Percentiles rank a stretch among this genome's conserved stretches.
Evolutionary conservation across 2,797 vertebrate genomes (phyloP).

Genomic region (Crocodylus rhombifer): DNA sequence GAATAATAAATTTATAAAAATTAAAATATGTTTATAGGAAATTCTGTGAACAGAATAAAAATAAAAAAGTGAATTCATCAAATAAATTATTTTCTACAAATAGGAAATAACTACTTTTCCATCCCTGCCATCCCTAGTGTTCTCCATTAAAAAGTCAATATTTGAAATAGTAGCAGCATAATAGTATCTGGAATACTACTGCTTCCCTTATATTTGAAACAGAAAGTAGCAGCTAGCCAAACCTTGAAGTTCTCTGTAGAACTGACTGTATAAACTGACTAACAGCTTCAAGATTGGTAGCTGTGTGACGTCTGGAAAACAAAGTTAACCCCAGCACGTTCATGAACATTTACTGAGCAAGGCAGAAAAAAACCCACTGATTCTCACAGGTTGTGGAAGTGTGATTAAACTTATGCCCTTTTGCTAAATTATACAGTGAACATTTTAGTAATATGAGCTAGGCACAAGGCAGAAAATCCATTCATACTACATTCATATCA

Average conservation of each 20-base stretch:
- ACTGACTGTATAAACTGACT: constrained; percentile 30
- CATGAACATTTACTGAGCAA: constrained; percentile 44
- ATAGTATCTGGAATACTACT: neutral
- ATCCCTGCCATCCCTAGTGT: neutral
- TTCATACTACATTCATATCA: constrained; percentile 26
- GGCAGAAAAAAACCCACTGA: constrained; percentile 19
- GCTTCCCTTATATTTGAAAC: constrained; percentile 20
- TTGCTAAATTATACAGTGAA: neutral
- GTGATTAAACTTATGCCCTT: neutral
- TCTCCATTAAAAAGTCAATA: neutral
- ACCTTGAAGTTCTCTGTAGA: constrained; percentile 31
- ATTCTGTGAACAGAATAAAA: neutral
- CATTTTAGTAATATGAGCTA: neutral
- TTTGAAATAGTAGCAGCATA: neutral
- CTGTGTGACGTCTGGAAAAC: neutral
- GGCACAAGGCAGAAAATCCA: neutral
- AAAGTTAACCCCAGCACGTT: neutral
- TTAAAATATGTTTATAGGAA: neutral
- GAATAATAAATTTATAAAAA: constrained; percentile 15
- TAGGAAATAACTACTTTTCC: constrained; percentile 45
- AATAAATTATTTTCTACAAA: constrained; percentile 8
- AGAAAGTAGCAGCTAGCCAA: constrained; percentile 26
- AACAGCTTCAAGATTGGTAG: constrained; percentile 38
- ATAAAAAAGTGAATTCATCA: neutral
- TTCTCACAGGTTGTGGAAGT: neutral